These are phyloP conservation scores for Psittacus erithacus DNA, from an alignment of 2,113 vertebrate genomes.

Conservation along the genomic window DNA sequence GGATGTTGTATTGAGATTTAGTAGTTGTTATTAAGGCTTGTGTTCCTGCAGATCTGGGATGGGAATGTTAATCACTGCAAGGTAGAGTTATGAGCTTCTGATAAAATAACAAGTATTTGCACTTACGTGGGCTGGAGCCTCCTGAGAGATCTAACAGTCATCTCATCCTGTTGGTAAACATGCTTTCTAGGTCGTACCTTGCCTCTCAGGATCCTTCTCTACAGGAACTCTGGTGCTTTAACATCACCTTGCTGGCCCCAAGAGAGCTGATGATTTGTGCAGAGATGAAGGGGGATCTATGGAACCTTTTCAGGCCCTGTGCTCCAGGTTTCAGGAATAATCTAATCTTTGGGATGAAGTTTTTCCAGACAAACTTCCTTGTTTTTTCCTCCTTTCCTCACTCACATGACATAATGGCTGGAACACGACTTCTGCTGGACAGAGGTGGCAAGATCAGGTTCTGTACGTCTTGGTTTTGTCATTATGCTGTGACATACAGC, in stretches of 20 bases:
- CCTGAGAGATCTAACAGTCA: background rate
- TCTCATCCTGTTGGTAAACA: background rate
- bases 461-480: background rate
- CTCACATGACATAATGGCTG: background rate
- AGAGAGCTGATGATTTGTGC: background rate
- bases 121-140: slow-evolving; percentile 26
- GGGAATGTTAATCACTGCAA: slow-evolving; percentile 41
- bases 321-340: background rate
- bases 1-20: background rate
- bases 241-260: background rate
- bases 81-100: background rate
- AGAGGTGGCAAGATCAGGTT: background rate
- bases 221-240: background rate
- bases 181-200: background rate
- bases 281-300: background rate
- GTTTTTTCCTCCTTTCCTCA: background rate
- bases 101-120: background rate
- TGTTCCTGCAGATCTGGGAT: background rate
- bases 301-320: background rate
- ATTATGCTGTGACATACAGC: background rate
- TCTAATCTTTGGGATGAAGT: background rate
- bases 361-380: background rate
- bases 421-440: background rate
- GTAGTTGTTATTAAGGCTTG: background rate
- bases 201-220: background rate